A percentile compares a stretch with the other conserved stretches of the same genome.
These are phyloP conservation scores for Lateolabrax maculatus DNA, from an alignment of 2,797 vertebrate genomes.

Conservation along the genomic window DNA sequence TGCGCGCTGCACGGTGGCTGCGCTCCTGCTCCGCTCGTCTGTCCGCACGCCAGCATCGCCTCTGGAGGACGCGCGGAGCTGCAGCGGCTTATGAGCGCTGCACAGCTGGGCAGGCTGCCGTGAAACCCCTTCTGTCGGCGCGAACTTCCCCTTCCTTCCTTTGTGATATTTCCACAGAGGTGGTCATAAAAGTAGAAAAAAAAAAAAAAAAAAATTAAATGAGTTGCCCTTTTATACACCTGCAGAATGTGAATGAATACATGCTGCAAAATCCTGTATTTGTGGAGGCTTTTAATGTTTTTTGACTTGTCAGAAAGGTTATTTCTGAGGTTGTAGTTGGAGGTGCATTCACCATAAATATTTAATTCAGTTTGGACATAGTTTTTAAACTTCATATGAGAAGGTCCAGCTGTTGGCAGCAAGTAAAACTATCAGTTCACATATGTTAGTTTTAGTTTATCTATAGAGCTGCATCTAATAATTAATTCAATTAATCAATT, in stretches of 20 bases:
- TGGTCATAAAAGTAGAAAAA: background rate
- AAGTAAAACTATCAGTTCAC: background rate
- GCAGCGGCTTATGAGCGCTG: slow-evolving; percentile 39
- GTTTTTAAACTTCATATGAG: background rate
- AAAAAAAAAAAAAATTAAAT: too few species aligned
- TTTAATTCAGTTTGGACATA: background rate
- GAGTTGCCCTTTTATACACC: background rate
- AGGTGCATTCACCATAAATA: background rate
- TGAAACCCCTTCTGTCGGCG: slow-evolving; percentile 41
- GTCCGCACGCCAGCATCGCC: slow-evolving; percentile 39
- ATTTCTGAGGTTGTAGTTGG: background rate
- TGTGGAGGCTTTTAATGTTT: background rate
- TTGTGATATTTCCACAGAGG: slow-evolving; percentile 27
- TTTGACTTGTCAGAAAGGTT: background rate
- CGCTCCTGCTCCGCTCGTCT: background rate
- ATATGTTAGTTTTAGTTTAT: background rate
- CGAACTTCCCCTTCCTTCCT: slow-evolving; percentile 76
- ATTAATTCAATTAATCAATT: background rate
- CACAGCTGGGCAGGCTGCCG: slow-evolving; percentile 10
- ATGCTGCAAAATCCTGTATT: background rate
- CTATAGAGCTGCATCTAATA: background rate
- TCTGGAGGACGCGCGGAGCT: slow-evolving; percentile 38
- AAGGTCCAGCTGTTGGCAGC: background rate
- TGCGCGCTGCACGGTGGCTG: slow-evolving; percentile 18
- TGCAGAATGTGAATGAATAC: background rate